Evolutionary conservation across 2,888 invertebrate genomes (phyloP).

Genomic region (Chironomus tentans): DNA sequence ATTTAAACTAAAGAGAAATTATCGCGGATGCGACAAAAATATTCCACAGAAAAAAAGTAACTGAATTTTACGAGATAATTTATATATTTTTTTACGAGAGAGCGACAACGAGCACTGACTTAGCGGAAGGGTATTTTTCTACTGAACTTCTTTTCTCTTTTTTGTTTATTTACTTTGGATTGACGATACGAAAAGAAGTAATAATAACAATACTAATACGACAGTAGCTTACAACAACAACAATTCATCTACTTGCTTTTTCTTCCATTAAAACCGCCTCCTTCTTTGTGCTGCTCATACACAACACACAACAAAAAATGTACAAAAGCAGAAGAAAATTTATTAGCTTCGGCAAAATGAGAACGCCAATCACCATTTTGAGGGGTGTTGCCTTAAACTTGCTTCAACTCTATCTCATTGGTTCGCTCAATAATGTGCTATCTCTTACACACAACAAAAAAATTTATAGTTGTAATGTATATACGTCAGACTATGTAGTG

Average conservation of each 20-base stretch:
- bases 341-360: conserved; percentile 16
- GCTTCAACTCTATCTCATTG: not conserved
- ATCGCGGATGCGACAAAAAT: not conserved
- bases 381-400: not conserved
- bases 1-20: not conserved
- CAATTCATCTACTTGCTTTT: not conserved
- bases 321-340: not conserved
- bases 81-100: not conserved
- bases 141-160: conserved; percentile 23
- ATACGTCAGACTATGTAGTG: too few species aligned
- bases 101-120: conserved; percentile 6
- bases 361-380: conserved; percentile 24
- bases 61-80: too few species aligned
- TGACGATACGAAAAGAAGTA: not conserved
- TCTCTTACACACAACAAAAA: not conserved
- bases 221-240: not conserved
- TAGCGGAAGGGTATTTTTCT: conserved; percentile 23
- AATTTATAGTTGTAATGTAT: not conserved
- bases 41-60: not conserved
- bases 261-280: conserved; percentile 14
- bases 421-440: not conserved
- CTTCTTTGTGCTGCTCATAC: not conserved
- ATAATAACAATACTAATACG: too few species aligned
- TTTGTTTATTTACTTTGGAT: conserved; percentile 25
- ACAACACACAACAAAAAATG: too few species aligned